phyloP scores from a whole-genome alignment of 2,113 vertebrate species.

The Pseudonaja textilis region DNA sequence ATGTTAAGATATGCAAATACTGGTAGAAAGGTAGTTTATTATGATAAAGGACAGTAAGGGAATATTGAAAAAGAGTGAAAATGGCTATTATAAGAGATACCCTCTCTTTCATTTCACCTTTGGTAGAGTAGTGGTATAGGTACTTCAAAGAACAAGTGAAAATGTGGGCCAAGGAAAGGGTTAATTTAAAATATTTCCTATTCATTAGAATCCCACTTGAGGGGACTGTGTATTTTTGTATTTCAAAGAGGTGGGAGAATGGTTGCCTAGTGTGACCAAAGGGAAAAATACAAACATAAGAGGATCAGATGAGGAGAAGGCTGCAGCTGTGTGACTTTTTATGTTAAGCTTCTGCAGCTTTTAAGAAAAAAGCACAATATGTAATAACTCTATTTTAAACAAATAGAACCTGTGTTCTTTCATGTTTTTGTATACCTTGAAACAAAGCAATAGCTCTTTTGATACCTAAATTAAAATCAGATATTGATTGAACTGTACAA shows the following conservation, averaged over 20 bases:
- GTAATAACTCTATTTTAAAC: not conserved
- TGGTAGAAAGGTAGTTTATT: not conserved
- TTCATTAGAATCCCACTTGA: slow-evolving; percentile 11
- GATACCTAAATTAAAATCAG: not conserved
- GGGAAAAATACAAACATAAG: not conserved
- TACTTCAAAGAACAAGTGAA: slow-evolving; percentile 17
- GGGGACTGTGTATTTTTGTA: not conserved
- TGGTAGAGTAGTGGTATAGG: not conserved
- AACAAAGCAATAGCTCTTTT: not conserved
- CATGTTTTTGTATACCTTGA: slow-evolving; percentile 3
- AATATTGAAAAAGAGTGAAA: not conserved
- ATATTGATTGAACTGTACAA: not conserved
- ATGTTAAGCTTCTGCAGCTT: slow-evolving; percentile 2
- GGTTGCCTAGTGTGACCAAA: slow-evolving; percentile 20
- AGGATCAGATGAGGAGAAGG: slow-evolving; percentile 35
- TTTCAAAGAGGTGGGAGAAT: slow-evolving; percentile 51
- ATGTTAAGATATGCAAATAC: not conserved
- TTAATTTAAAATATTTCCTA: not conserved
- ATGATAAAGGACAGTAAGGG: not conserved
- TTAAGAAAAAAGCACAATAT: slow-evolving; percentile 21
- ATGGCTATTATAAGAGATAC: not conserved
- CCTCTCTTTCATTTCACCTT: not conserved
- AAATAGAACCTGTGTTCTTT: slow-evolving; percentile 15
- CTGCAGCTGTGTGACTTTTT: slow-evolving; percentile 22
- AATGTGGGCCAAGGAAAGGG: not conserved